Evolutionary conservation across 2,797 vertebrate genomes (phyloP), one percentile per base, ranked within the genome.

Genomic region (Sandelia bainsii): DNA sequence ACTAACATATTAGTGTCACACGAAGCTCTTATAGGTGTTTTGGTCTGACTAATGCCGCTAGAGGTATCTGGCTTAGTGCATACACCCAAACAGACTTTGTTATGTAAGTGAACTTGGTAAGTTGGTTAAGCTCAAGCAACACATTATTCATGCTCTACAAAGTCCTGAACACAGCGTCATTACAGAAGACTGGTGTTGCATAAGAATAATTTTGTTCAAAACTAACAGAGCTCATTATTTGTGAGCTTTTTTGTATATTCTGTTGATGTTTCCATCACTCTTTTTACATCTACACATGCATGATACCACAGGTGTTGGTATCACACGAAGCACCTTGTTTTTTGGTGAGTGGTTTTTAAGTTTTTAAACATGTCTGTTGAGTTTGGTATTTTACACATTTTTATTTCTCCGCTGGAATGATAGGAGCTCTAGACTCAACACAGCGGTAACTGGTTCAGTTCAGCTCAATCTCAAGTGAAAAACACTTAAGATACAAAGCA

Each of bases 101-200:
- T 89, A 88, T 62, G 40, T 76, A 89, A 90, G 72, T 44, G 56
- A 80, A 85, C 79, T 90, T 77, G 65, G 34, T 70, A 82, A 84
- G 73, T 75, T 79, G 32, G 61, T 77, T 81, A 79, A 62, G 73
- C 86, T 85, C 67, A 81, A 52, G 54, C 59, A 79, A 85, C 79
- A 77, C 74, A 89, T 90, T 85, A 87, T 77, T 72, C 75, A 83
- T 81, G 82, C 83, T 89, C 80, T 75, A 79, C 64, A 85, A 86
- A 88, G 48, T 79, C 62, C 42, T 34, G 20, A 76, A 65, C 60
- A 49, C 66, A 77, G 62, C 25, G 69, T 74, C 70, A 82, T 81
- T 79, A 80, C 50, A 50, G 34, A 54, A 32, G 42, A 6, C 66
- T 42, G 54, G 56, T 11, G 65, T 85, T 84, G 57, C 62, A 67